Evolutionary conservation across 2,113 vertebrate genomes (phyloP), one percentile per base, ranked within the genome.

Genomic region (Anarhynchus alexandrinus): DNA sequence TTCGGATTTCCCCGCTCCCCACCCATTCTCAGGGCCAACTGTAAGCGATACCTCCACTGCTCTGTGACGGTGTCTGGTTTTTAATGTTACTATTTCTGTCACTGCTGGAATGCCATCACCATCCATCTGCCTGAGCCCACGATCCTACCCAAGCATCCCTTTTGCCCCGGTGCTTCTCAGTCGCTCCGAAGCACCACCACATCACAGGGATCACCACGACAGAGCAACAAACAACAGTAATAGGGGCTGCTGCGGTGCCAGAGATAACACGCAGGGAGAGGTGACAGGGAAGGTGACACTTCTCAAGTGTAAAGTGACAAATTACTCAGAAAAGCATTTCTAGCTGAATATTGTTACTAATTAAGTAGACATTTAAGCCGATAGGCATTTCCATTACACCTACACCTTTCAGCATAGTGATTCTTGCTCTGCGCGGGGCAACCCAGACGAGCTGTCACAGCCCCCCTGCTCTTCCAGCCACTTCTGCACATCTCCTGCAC

Each of bases 181-280:
- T 27, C 61, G 64, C 55, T 42, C 32, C 5, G 32, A n/a, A 38
- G 29, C 34, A 62, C 59, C 67, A 54, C n/a, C 36, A 10, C 27
- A 22, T 1, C 0, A 0, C 1, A 8, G 36, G 16, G 21, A 38
- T 25, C 64, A 26, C 36, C 12, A 2, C 1, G 19, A 27, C 45
- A 69, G 34, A 88, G 40, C n/a, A 70, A 25, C 27, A 64, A 32
- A 5, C 1, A 89, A 49, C 10, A 66, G 72, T 10, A 34, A 72
- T 12, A 15, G 21, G 4, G 81, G 61, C 38, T 62, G 73, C 55
- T 23, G 58, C 10, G 1, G 42, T 3, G 1, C 29, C 23, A 45
- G 43, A 72, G 90, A 16, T n/a, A 67, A 62, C 21, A 59, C 1
- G 0, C 2, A 5, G 19, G 10, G 34, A 78, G 45, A 78, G 12